Evolutionary conservation across 2,797 vertebrate genomes (phyloP).

Genomic region (Balearica regulorum): DNA sequence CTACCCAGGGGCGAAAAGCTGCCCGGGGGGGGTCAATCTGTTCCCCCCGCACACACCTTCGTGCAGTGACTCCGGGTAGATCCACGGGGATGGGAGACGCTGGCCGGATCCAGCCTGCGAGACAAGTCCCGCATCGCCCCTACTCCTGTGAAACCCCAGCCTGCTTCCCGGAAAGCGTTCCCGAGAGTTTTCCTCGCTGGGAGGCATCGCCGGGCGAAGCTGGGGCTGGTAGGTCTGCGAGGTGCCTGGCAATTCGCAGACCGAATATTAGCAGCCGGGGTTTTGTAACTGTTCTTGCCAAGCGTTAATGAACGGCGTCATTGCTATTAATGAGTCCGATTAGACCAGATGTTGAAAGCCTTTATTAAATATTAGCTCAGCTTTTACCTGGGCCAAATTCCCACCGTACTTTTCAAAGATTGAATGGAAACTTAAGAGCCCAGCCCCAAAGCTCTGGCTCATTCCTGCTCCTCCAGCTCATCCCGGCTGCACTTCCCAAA

Average conservation of each 20-base stretch:
- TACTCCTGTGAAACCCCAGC: not conserved
- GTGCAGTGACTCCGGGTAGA: fast-evolving
- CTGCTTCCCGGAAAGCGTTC: not conserved
- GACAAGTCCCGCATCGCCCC: not conserved
- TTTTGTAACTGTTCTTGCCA: conserved; percentile 42
- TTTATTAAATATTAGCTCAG: conserved; percentile 55
- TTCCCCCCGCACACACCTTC: fast-evolving
- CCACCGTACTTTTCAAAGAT: not conserved
- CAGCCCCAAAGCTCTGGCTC: not conserved
- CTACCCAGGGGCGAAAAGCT: not conserved
- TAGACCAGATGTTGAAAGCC: conserved; percentile 37
- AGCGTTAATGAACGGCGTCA: not conserved
- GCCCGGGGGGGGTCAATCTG: not conserved
- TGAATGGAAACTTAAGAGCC: not conserved
- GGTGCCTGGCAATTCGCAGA: not conserved
- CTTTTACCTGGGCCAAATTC: not conserved
- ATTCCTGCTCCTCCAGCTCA: not conserved
- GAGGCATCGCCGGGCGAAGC: not conserved
- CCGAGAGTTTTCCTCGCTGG: not conserved
- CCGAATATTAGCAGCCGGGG: not conserved
- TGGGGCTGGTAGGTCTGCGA: not conserved
- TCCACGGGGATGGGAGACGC: fast-evolving
- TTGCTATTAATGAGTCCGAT: not conserved
- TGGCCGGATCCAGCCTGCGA: fast-evolving
- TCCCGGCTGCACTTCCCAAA: not conserved